Evolutionary conservation across 2,888 invertebrate species (phyloP).

Genomic region (Cephonodes hylas): DNA sequence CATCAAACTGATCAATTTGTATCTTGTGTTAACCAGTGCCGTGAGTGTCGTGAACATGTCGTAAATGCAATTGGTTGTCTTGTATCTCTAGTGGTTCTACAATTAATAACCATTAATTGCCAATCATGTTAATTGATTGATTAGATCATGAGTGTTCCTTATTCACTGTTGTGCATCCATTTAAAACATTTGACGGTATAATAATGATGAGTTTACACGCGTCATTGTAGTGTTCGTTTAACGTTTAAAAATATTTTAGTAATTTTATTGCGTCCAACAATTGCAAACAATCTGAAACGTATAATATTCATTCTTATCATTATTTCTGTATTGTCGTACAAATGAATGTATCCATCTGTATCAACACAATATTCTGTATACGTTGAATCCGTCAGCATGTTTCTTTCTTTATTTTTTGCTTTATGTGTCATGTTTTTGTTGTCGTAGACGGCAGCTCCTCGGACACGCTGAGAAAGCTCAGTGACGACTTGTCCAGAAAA

Average conservation of each 20-base stretch:
- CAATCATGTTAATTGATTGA: not conserved
- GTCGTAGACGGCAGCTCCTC: constrained; percentile 78
- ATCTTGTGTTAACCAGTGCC: constrained; percentile 26
- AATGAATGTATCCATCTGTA: constrained; percentile 35
- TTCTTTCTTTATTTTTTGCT: constrained; percentile 63
- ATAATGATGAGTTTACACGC: constrained; percentile 34
- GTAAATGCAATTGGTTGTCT: constrained; percentile 2
- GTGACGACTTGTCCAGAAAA: constrained; percentile 79
- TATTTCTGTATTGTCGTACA: constrained; percentile 22
- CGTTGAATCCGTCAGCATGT: constrained; percentile 61
- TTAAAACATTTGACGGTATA: not conserved
- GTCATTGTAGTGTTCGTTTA: constrained; percentile 24
- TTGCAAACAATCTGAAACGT: constrained; percentile 39
- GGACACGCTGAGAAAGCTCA: constrained; percentile 73
- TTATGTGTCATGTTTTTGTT: constrained; percentile 70
- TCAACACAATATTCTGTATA: constrained; percentile 33
- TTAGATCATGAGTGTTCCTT: not conserved
- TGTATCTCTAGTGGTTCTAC: not conserved
- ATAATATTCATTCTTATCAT: constrained; percentile 24
- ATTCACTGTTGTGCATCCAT: not conserved
- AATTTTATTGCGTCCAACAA: constrained; percentile 31
- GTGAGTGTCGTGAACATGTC: constrained; percentile 17
- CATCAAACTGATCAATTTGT: constrained; percentile 11
- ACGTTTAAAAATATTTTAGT: constrained; percentile 8
- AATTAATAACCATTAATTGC: not conserved